These are phyloP conservation scores for Phalacrocorax aristotelis DNA, from an alignment of 2,113 vertebrate species.

Conservation along the genomic window DNA sequence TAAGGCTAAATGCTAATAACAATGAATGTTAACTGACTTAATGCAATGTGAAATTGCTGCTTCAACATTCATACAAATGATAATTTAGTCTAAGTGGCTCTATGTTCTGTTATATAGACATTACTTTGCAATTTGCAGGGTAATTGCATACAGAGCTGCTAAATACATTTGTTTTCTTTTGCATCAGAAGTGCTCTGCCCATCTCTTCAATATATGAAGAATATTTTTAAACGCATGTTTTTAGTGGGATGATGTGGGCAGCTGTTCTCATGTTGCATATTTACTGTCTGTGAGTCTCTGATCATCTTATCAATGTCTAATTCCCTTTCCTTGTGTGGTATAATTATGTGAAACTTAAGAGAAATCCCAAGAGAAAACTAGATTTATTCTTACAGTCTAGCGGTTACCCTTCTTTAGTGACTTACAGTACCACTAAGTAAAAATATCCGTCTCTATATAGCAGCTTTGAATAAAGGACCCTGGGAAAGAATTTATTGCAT, in stretches of 20 bases:
- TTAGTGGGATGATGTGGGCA: not conserved
- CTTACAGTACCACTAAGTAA: not conserved
- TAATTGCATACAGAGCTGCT: constrained; percentile 38
- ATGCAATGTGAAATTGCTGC: constrained; percentile 41
- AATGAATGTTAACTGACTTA: constrained; percentile 50
- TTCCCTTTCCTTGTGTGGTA: constrained; percentile 48
- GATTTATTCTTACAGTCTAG: not conserved
- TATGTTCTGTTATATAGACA: constrained; percentile 29
- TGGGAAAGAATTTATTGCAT: not conserved
- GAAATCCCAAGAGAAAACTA: not conserved
- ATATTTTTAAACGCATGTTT: constrained; percentile 3
- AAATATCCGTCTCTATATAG: not conserved
- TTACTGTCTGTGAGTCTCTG: not conserved
- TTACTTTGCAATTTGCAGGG: constrained; percentile 38
- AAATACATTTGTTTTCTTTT: constrained; percentile 58
- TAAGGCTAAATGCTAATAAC: constrained; percentile 41
- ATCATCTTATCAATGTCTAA: constrained; percentile 56
- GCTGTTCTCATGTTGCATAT: not conserved
- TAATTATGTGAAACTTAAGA: constrained; percentile 71
- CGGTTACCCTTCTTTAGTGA: not conserved
- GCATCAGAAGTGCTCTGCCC: not conserved
- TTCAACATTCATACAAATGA: constrained; percentile 40
- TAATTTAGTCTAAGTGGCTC: constrained; percentile 33
- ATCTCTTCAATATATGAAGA: not conserved
- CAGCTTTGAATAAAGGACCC: not conserved